Evolutionary conservation across 2,113 vertebrate species (phyloP), one percentile per base, ranked within the genome.

Genomic region (Scartelaos histophorus): DNA sequence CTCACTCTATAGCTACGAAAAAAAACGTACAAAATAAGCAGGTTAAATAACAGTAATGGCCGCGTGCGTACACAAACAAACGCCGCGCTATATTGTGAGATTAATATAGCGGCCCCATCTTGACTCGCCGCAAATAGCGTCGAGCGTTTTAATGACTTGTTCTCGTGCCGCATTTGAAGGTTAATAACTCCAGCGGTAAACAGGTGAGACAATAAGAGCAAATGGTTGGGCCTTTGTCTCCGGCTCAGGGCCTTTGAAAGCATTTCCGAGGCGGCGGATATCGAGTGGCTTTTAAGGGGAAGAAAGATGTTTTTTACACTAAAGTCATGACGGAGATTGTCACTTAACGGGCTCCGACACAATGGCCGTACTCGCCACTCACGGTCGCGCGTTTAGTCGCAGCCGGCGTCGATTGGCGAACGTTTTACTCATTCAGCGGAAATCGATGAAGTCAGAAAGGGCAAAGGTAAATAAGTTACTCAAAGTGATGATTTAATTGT

Each of bases 21-120:
- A n/a, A 62, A 54, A 69, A 73, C 15, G 17, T 24, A 25, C 21
- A 34, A 71, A 70, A 75, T n/a, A 15, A 17, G 0, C 22, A 71
- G 62, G 57, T 83, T 78, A 81, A 80, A 82, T 77, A 64, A 67
- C 38, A 46, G 29, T 71, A 69, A 77, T 71, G 38, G 66, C 29
- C 74, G 64, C 15, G 38, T 65, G 46, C 49, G 49, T 47, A 38
- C 66, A 71, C 56, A 71, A 34, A 15, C 46, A 54, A 35, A 13
- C 45, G 2, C n/a, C 2, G 0, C 21, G 9, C 67, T 53, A 19
- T 47, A n/a, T 60, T 54, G 38, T 25, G 43, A 46, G 24, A 61
- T 25, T 53, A 70, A 73, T 73, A 65, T 62, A 75, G 34, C 62
- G 22, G 22, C 54, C 3, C 5, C 2, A 7, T 22, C 58, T 66